phyloP scores from a whole-genome alignment of 2,113 vertebrate genomes.

The Anolis carolinensis region DNA sequence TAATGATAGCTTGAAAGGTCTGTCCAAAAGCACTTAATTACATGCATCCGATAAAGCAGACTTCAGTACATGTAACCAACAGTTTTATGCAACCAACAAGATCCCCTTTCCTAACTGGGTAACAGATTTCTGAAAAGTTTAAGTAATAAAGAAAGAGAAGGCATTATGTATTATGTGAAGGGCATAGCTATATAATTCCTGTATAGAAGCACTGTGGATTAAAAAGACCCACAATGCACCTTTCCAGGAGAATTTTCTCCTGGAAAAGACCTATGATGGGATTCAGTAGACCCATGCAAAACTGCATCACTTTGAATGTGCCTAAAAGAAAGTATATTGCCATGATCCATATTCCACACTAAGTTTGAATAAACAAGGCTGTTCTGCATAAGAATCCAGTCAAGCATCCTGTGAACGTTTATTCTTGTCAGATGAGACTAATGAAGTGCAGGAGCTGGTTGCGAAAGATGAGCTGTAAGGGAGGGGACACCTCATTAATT shows the following conservation, averaged over 20 bases:
- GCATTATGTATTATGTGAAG: not conserved
- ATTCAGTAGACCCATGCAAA: not conserved
- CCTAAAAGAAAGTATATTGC: not conserved
- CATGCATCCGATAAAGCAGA: too few species aligned
- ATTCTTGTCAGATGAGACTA: slow-evolving; percentile 69
- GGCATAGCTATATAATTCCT: not conserved
- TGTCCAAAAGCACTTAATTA: too few species aligned
- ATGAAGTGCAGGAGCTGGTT: slow-evolving; percentile 53
- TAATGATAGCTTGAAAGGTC: too few species aligned
- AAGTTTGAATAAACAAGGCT: slow-evolving; percentile 58
- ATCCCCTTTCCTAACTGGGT: too few species aligned
- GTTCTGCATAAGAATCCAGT: slow-evolving; percentile 61
- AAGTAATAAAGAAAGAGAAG: too few species aligned
- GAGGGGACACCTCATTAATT: slow-evolving; percentile 42
- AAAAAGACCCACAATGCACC: not conserved
- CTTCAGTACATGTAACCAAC: too few species aligned
- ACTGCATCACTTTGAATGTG: too few species aligned
- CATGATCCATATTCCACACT: slow-evolving; percentile 21
- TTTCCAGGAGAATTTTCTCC: not conserved
- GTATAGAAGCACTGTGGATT: not conserved
- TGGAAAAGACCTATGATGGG: not conserved
- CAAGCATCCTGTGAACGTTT: slow-evolving; percentile 60
- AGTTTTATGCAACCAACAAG: too few species aligned
- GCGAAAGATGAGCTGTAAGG: slow-evolving; percentile 41
- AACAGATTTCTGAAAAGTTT: too few species aligned